Base-by-base conservation (phyloP, 2,113 vertebrate genomes). In the Megaptera novaeangliae region DNA sequence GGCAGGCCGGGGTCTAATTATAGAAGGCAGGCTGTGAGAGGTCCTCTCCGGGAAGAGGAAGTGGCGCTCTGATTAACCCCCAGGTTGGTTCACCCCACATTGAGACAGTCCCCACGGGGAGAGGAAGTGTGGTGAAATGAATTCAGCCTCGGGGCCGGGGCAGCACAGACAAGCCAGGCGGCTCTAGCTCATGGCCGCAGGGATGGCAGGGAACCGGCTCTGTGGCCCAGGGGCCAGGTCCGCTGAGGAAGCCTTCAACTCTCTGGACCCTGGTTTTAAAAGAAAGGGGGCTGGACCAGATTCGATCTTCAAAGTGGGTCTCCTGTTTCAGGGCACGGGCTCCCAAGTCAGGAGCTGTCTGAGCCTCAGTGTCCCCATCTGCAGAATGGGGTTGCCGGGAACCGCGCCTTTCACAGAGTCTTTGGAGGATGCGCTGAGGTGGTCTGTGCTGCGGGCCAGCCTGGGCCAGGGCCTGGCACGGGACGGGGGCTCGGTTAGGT, bases 31-130 rank as follows among this genome's bases (percentile, higher is more conserved):
- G 46, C 82, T 3, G 46, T 25, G 52, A 64, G 61, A 8, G n/a
- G 77, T 27, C 52, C 21, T 2, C 52, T 95, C 93, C 36, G 6
- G 1, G 31, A 55, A 80, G 84, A 97, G 96, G 97, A 98, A 98
- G 64, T 6, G 5, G 12, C 0, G 41, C 78, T 97, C 81, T 75
- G 49, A 80, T 94, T 83, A 88, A 97, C 72, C 11, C 74, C 9
- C 18, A 41, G 75, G 71, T 34, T 75, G 21, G 75, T 63, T 92
- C 95, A 55, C 66, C 83, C 74, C 96, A 27, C 0, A 0, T 89
- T 44, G 82, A 91, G 71, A 95, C 74, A 23, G 84, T 44, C 23
- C n/a, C 59, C 52, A 14, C 1, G 2, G 36, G 52, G 34, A 88
- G 41, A 81, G 84, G 92, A 88, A 94, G 72, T 21, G 66, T 23